Base-by-base conservation (phyloP, 2,113 vertebrate genomes). In the Acanthisitta chloris region DNA sequence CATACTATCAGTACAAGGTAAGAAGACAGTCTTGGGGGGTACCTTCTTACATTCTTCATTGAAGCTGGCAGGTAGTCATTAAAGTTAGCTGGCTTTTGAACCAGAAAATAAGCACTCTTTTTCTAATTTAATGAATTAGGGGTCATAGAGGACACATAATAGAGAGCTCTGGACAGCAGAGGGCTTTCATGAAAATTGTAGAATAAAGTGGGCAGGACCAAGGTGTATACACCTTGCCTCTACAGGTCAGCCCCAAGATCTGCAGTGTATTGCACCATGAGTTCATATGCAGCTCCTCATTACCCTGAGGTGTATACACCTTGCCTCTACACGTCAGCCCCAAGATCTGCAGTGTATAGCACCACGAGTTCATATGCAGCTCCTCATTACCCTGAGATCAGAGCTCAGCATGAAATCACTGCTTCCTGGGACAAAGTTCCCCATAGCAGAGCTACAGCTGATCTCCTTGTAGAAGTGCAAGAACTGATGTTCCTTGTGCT, bases 241-340 rank as follows among this genome's bases (percentile, higher is more conserved):
- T 45, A 5, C 0, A 0, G 46, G 24, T 34, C 36, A 36, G 1
- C 17, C 17, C 36, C 26, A 28, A 18, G 69, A 14, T 73, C 40
- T 51, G 61, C 46, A 51, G 43, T 31, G 8, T 2, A 8, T n/a
- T 80, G 57, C 36, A 14, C 10, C 10, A 17, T 1, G 8, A 71
- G 33, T 11, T 81, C 12, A 6, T 3, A 2, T 8, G 42, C 64
- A 81, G 64, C 20, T 85, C 34, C 45, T 86, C 69, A 88, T n/a
- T n/a, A n/a, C n/a, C n/a, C n/a, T n/a, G n/a, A 83, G 33, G 10
- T 57, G 24, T 36, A 19, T 16, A 34, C 13, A 20, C 23, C 19
- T 38, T 36, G 13, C 26, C 49, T 36, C 33, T 45, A 5, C 0
- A 0, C 46, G 24, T 34, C 36, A 36, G 1, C 17, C 17, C 36